Percentiles rank a stretch among this genome's conserved stretches.
These are phyloP conservation scores for Dendronephthya gigantea DNA, from an alignment of 64 coral and sea anemone genomes.

Conservation along the genomic window DNA sequence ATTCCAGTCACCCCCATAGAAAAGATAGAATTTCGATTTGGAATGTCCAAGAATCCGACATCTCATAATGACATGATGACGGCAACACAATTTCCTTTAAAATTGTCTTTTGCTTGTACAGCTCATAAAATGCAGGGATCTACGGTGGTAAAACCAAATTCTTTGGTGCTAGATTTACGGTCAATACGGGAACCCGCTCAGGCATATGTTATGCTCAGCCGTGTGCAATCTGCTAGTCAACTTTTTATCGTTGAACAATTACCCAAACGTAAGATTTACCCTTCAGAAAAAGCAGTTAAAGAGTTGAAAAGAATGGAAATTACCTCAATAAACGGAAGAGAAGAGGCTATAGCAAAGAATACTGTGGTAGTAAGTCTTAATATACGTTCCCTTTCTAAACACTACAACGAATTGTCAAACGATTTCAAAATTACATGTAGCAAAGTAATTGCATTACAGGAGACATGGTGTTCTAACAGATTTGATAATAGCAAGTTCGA, in stretches of 20 bases:
- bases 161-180: background rate
- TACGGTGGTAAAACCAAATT: background rate
- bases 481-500: background rate
- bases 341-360: background rate
- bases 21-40: background rate
- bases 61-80: background rate
- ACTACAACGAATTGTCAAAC: background rate
- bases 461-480: background rate
- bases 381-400: background rate
- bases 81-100: background rate
- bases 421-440: background rate
- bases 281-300: background rate
- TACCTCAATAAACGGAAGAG: background rate
- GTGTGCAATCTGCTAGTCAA: background rate
- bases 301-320: background rate
- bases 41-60: background rate
- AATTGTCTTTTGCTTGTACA: background rate
- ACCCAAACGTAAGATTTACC: background rate
- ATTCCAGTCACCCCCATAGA: background rate
- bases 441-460: background rate
- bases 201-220: conserved; percentile 13
- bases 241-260: background rate
- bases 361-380: background rate
- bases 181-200: background rate
- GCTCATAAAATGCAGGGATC: background rate